A percentile compares a stretch with the other conserved stretches of the same genome.
These are phyloP conservation scores for Pantala flavescens DNA, from an alignment of 1,140 invertebrate species.

Conservation along the genomic window DNA sequence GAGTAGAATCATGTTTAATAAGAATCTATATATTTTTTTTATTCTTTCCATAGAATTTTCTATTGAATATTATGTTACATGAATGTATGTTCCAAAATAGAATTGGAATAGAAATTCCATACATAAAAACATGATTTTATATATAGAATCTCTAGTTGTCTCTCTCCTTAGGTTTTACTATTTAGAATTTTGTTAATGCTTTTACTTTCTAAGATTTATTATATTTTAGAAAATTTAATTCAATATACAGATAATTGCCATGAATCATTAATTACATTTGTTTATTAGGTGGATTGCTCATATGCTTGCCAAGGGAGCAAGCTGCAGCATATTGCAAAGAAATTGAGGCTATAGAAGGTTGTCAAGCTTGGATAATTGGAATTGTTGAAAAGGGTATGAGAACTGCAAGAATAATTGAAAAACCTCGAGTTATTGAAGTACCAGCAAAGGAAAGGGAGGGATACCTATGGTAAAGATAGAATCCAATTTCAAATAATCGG, in stretches of 20 bases:
- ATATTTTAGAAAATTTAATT: too few species aligned
- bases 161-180: too few species aligned
- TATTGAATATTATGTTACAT: too few species aligned
- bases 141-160: too few species aligned
- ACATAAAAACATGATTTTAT: too few species aligned
- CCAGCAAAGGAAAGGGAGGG: constrained; percentile 89
- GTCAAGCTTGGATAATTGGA: constrained; percentile 97
- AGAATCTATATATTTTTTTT: constrained; percentile 7
- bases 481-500: not conserved
- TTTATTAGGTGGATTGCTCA: constrained; percentile 69
- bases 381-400: constrained; percentile 96
- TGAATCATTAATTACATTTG: too few species aligned
- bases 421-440: constrained; percentile 95
- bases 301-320: constrained; percentile 87
- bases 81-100: too few species aligned
- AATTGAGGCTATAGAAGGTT: constrained; percentile 94
- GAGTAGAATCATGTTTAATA: not conserved
- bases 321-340: constrained; percentile 95
- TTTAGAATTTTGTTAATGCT: too few species aligned
- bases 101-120: too few species aligned
- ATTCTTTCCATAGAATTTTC: not conserved
- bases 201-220: too few species aligned
- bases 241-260: too few species aligned
- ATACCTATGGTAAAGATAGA: constrained; percentile 54
- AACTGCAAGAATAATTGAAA: constrained; percentile 93